Evolutionary conservation across 2,888 invertebrate species (phyloP), one percentile per base, ranked within the genome.

Genomic region (Lochmaea capreae): DNA sequence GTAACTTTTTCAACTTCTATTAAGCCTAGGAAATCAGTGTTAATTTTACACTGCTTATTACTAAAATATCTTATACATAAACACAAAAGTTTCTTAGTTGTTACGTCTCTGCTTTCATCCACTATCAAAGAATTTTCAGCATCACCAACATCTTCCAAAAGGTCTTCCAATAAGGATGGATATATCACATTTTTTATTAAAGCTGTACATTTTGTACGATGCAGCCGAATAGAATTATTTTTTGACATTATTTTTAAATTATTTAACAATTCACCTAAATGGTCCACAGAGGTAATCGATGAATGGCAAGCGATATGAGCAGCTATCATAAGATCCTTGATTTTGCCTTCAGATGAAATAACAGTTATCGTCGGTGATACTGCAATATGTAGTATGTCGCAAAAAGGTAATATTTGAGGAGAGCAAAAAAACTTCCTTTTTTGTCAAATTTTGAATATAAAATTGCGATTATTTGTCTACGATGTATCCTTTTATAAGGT

Each of bases 141-240:
- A 69, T 69, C 39, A 18, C 33, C 59, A 14, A 73, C 10, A 65
- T 73, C 73, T 39, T 10, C 11, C n/a, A 73, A 8, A 10, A 73
- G 33, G 14, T 73, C 49, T 10, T 46, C 14, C 26, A 63, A 22
- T 43, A 70, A 49, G 10, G 49, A 65, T 26, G 69, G 73, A 16
- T 69, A 69, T 33, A 70, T 70, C 4, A 70, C 54, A 65, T 58
- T 65, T 65, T 49, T 57, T 26, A 73, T 73, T 49, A 73, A 52
- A 18, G 65, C 58, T n/a, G 69, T 59, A 65, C 73, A 73, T 66
- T 73, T 73, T 59, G 70, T 70, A 57, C 73, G 11, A 52, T 73
- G 73, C 12, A 65, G 33, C 33, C 33, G 22, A 26, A 58, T 33
- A 26, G 22, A 22, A 58, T 58, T 49, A 49, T 10, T 26, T 65